A percentile compares a stretch with the other conserved stretches of the same genome.
These are phyloP conservation scores for Sinonovacula constricta DNA, from an alignment of 1,140 invertebrate genomes.

Conservation along the genomic window DNA sequence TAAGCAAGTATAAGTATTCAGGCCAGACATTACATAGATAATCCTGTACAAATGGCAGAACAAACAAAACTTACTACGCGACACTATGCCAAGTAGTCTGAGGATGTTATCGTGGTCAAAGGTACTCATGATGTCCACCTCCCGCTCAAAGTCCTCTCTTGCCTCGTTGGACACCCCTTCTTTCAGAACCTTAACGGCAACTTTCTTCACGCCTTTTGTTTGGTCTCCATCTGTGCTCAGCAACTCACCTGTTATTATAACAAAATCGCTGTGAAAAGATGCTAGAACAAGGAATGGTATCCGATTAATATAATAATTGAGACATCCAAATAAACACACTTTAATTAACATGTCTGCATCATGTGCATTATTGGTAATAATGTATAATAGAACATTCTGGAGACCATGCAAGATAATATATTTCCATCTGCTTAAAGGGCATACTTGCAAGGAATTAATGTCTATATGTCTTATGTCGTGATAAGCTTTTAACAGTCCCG, in stretches of 20 bases:
- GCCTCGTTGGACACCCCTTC: slow-evolving; percentile 88
- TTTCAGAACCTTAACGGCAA: slow-evolving; percentile 93
- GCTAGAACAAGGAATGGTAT: not conserved
- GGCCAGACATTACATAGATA: no score
- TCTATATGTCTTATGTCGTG: no score
- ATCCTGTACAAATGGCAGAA: no score
- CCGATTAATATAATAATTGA: not conserved
- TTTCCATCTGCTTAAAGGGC: no score
- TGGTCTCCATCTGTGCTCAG: slow-evolving; percentile 31
- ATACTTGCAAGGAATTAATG: no score
- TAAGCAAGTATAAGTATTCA: no score
- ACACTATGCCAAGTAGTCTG: slow-evolving; percentile 88
- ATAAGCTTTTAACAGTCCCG: no score
- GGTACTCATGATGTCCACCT: slow-evolving; percentile 93
- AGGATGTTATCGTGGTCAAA: slow-evolving; percentile 93
- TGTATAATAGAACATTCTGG: no score
- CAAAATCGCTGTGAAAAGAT: not conserved
- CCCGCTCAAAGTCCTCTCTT: slow-evolving; percentile 90
- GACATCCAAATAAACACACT: not conserved
- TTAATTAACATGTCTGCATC: no score
- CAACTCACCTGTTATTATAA: slow-evolving; percentile 67
- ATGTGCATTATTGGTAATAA: no score
- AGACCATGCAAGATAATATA: no score
- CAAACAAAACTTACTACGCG: slow-evolving; percentile 84
- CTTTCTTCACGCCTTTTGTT: slow-evolving; percentile 79